These are phyloP conservation scores for Penaeus japonicus DNA, from an alignment of 1,140 invertebrate genomes.

Conservation along the genomic window DNA sequence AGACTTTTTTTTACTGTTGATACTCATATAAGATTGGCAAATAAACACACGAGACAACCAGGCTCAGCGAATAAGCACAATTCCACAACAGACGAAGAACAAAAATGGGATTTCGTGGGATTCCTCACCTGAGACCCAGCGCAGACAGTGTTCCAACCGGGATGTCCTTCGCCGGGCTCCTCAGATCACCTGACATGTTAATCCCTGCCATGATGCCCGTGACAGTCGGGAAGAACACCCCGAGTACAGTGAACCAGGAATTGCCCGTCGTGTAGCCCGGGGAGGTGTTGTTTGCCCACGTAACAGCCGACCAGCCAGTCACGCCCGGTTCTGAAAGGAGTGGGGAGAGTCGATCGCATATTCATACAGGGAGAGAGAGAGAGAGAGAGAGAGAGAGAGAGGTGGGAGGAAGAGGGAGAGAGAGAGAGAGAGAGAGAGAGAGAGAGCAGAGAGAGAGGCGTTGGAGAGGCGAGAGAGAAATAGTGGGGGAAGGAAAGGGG, in stretches of 20 bases:
- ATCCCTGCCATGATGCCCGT: constrained; percentile 94
- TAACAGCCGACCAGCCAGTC: constrained; percentile 82
- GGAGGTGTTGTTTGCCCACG: constrained; percentile 84
- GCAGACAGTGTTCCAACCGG: constrained; percentile 93
- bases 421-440: too few species aligned
- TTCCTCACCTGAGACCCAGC: constrained; percentile 78
- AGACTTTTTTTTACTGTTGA: too few species aligned
- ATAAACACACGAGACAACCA: too few species aligned
- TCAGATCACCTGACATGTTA: constrained; percentile 97
- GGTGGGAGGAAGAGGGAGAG: too few species aligned
- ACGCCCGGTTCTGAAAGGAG: constrained; percentile 66
- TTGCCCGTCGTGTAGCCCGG: constrained; percentile 80
- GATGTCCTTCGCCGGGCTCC: constrained; percentile 89
- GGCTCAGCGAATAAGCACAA: too few species aligned
- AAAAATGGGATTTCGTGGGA: background rate
- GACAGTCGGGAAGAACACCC: constrained; percentile 93
- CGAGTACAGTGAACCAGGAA: constrained; percentile 91
- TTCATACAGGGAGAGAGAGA: too few species aligned
- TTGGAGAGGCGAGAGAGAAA: too few species aligned
- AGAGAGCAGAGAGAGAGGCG: too few species aligned
- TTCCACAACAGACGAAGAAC: too few species aligned
- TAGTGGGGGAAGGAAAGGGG: too few species aligned
- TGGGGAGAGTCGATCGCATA: background rate
- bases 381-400: too few species aligned
- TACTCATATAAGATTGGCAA: too few species aligned